These are phyloP conservation scores for Ptychobarbus kaznakovi DNA, from an alignment of 2,797 vertebrate species.

Conservation along the genomic window DNA sequence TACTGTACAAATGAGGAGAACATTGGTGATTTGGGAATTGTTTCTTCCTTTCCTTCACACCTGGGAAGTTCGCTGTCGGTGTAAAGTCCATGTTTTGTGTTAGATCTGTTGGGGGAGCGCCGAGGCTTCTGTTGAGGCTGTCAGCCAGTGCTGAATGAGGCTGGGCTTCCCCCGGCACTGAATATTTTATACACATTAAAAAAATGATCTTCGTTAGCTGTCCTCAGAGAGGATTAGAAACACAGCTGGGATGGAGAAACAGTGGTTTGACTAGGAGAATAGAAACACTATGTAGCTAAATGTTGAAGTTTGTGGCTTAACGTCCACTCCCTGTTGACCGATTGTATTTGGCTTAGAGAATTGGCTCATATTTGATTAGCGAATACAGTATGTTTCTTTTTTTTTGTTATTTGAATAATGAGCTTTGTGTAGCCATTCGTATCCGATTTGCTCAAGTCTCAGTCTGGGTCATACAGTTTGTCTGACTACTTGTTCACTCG, in stretches of 20 bases:
- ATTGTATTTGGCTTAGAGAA: constrained; percentile 49
- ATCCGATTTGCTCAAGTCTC: constrained; percentile 47
- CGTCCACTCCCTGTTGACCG: neutral
- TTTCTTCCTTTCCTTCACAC: constrained; percentile 25
- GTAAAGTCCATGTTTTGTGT: constrained; percentile 39
- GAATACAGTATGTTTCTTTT: constrained; percentile 41
- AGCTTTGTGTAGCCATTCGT: constrained; percentile 31
- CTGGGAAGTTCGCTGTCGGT: constrained; percentile 13
- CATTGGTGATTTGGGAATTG: constrained; percentile 15
- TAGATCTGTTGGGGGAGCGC: constrained; percentile 36
- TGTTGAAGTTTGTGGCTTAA: constrained; percentile 30
- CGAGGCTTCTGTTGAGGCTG: constrained; percentile 40
- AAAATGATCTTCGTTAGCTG: constrained; percentile 67
- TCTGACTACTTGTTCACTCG: constrained; percentile 1
- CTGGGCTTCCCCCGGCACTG: constrained; percentile 52
- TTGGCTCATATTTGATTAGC: constrained; percentile 63
- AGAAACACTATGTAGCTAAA: neutral
- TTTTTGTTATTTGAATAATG: constrained; percentile 10
- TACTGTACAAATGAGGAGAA: neutral
- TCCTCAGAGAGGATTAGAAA: constrained; percentile 60
- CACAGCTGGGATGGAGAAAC: constrained; percentile 44
- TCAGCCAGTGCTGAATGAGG: constrained; percentile 44
- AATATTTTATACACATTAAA: constrained; percentile 65
- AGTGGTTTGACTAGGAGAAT: neutral
- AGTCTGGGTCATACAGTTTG: constrained; percentile 25